Evolutionary conservation across 2,888 invertebrate genomes (phyloP).

Genomic region (Cordylochernes scorpioides): DNA sequence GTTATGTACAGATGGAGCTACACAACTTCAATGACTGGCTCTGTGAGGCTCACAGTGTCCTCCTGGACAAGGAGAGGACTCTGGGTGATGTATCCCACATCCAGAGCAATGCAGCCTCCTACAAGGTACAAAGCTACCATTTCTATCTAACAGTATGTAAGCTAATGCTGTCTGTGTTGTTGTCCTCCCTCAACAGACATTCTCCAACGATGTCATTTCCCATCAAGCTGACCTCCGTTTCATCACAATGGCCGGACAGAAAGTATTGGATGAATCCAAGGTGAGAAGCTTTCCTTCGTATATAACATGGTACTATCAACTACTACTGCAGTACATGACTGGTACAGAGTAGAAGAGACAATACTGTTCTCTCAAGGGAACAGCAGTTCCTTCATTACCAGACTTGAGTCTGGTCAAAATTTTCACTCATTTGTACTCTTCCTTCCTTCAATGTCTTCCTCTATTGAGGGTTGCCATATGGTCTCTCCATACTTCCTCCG

Average conservation of each 20-base stretch:
- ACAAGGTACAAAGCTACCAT: slow-evolving; percentile 29
- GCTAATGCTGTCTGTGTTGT: neutral
- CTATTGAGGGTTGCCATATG: too few relatives aligned
- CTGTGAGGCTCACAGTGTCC: slow-evolving; percentile 42
- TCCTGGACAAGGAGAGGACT: slow-evolving; percentile 60
- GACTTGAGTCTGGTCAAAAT: too few relatives aligned
- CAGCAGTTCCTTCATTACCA: too few relatives aligned
- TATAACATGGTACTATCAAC: too few relatives aligned
- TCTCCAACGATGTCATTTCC: slow-evolving; percentile 72
- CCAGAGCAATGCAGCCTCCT: slow-evolving; percentile 31
- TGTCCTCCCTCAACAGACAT: slow-evolving; percentile 24
- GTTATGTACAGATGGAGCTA: slow-evolving; percentile 29
- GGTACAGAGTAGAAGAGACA: too few relatives aligned
- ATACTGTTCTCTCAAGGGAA: too few relatives aligned
- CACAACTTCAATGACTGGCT: slow-evolving; percentile 57
- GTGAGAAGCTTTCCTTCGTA: slow-evolving; percentile 27
- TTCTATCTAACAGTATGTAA: neutral
- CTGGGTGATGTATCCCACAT: slow-evolving; percentile 45
- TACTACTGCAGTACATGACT: too few relatives aligned
- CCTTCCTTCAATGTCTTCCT: too few relatives aligned
- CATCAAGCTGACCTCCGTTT: slow-evolving; percentile 85
- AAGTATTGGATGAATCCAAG: slow-evolving; percentile 82
- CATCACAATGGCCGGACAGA: slow-evolving; percentile 83
- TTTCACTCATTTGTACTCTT: too few relatives aligned
- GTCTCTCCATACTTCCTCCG: too few relatives aligned